Evolutionary conservation across 1,140 invertebrate species (phyloP).

Genomic region (Philopotamus ludificatus): DNA sequence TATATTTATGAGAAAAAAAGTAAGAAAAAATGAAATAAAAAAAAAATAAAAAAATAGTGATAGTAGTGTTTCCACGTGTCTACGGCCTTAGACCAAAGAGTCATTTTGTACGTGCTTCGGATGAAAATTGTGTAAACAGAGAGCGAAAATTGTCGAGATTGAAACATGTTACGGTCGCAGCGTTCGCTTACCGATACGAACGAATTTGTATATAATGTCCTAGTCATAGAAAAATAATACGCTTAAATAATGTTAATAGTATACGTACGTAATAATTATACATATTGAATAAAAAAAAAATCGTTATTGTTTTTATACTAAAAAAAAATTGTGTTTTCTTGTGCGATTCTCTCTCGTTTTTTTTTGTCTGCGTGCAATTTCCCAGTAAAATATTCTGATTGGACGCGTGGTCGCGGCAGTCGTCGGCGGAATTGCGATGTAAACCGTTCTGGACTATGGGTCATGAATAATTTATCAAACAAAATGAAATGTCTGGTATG

Average conservation of each 20-base stretch:
- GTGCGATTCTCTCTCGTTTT: neutral
- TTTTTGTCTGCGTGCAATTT: no score
- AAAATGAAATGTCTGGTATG: neutral
- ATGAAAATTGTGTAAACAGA: no score
- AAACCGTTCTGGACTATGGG: neutral
- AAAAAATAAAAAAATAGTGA: constrained; percentile 6
- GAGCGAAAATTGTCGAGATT: no score
- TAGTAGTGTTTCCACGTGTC: constrained; percentile 19
- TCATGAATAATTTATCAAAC: neutral
- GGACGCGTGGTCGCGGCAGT: neutral
- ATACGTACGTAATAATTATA: constrained; percentile 37
- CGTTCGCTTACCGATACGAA: no score
- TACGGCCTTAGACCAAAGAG: constrained; percentile 11
- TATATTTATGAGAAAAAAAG: constrained; percentile 1
- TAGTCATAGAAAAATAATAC: constrained; percentile 43
- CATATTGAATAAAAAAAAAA: constrained; percentile 29
- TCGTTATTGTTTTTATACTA: constrained; percentile 42
- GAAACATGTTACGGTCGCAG: no score
- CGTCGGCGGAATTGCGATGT: neutral
- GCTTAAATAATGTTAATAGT: constrained; percentile 43
- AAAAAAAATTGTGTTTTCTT: neutral
- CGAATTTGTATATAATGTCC: constrained; percentile 41
- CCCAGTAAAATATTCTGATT: no score
- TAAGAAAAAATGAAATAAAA: constrained; percentile 28
- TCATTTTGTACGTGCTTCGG: constrained; percentile 21